Conservation (phyloP, 2,113 vertebrate genomes). For the Hiodon tergisus region DNA sequence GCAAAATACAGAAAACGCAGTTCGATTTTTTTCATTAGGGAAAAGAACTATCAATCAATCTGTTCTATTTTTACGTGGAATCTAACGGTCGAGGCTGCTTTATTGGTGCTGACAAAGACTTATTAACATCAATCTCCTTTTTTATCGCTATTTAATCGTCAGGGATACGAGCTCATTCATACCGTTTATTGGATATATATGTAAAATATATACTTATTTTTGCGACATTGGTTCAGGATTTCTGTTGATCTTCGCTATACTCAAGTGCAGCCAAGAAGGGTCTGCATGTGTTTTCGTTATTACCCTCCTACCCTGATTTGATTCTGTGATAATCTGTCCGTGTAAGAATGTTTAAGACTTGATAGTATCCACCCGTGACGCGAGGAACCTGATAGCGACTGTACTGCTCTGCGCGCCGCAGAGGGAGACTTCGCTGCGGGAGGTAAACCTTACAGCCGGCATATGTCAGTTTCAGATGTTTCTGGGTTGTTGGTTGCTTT, state of each 20-base stretch:
- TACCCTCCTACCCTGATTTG: constrained; percentile 3
- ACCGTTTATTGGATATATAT: background rate
- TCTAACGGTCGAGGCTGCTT: background rate
- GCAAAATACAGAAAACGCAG: no score
- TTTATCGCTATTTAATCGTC: background rate
- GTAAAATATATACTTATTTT: background rate
- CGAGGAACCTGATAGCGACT: constrained; percentile 16
- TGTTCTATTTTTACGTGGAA: background rate
- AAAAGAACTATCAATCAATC: no score
- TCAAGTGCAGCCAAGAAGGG: constrained; percentile 12
- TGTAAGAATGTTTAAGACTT: constrained; percentile 20
- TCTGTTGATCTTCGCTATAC: background rate
- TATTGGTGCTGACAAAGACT: background rate
- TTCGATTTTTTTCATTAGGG: no score
- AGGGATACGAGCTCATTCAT: background rate
- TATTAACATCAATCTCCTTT: background rate
- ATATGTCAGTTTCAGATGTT: background rate
- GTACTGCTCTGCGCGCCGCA: constrained; percentile 15
- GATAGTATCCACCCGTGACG: constrained; percentile 27
- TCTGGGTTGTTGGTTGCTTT: background rate
- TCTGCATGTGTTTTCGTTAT: background rate
- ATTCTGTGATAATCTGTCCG: background rate
- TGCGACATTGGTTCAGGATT: constrained; percentile 5
- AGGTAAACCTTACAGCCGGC: constrained; percentile 29
- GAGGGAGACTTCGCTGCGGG: constrained; percentile 17